Base-by-base conservation (phyloP, 2,888 invertebrate species). In the Hanleya hanleyi region DNA sequence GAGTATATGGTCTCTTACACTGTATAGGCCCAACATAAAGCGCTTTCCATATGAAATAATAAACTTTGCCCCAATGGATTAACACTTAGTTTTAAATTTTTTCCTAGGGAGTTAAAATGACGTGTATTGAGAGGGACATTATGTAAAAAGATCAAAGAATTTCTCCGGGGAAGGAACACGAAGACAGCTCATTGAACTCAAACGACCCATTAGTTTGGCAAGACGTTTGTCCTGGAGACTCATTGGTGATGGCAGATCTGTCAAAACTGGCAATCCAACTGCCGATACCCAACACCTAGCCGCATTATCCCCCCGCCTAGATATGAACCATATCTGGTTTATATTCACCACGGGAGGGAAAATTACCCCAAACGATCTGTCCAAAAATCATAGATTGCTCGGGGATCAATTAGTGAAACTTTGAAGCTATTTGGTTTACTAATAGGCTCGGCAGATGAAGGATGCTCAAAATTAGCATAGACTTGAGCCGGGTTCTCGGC, bases 301-400 rank as follows among this genome's bases (percentile, higher is more conserved):
- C n/a, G n/a, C n/a, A n/a, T n/a, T n/a, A n/a, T n/a, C n/a, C n/a
- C n/a, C n/a, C n/a, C n/a, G n/a, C n/a, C n/a, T n/a, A 18, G 32
- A 57, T 57, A 57, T 57, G 57, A 26, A 57, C 29, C 57, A 57
- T 57, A 26, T 57, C 32, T 57, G 57, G 32, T 18, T n/a, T n/a
- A n/a, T n/a, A n/a, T n/a, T n/a, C 9, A 18, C 18, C 57, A 7
- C 5, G 1, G 9, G 57, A 57, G 18, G 9, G 9, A 41, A 57
- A 29, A 57, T 57, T 9, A 18, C 26, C 26, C 57, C 18, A 15
- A 57, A 15, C 57, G 29, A 15, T 22, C 47, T 2, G 26, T n/a
- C 57, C 57, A 29, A 57, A 57, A 57, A 57, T 57, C 57, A 57
- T 57, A 57, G 57, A 57, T 57, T 57, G 57, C 57, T 29, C 57